phyloP scores from a whole-genome alignment of 2,113 vertebrate genomes.

The Lophius piscatorius region DNA sequence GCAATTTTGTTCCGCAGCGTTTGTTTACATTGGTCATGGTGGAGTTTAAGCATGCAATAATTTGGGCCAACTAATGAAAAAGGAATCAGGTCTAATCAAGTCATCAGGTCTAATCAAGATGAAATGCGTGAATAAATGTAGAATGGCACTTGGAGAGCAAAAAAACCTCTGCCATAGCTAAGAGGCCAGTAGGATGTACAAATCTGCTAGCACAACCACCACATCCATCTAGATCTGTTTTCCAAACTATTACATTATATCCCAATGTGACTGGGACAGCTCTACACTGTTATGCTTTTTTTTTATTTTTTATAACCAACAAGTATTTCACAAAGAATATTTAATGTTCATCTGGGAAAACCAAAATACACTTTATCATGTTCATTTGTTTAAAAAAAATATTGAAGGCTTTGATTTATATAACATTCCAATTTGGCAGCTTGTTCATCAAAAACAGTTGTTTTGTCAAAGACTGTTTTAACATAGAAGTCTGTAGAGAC shows the following conservation, averaged over 20 bases:
- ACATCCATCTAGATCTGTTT: background rate
- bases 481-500: no score
- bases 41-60: constrained; percentile 6
- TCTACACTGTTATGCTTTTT: no score
- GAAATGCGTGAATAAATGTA: background rate
- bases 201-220: background rate
- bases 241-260: background rate
- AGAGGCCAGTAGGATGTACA: background rate
- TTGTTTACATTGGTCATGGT: background rate
- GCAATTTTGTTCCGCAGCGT: constrained; percentile 21
- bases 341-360: no score
- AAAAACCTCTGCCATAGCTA: background rate
- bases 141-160: background rate
- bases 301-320: background rate
- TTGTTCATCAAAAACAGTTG: no score
- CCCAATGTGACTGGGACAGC: background rate
- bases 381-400: no score
- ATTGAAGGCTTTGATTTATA: no score
- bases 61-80: background rate
- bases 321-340: background rate
- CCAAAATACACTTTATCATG: no score
- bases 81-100: background rate
- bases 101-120: background rate
- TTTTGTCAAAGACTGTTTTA: no score
- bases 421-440: no score